Evolutionary conservation across 2,113 vertebrate genomes (phyloP), one percentile per base, ranked within the genome.

Genomic region (Barnardius zonarius): DNA sequence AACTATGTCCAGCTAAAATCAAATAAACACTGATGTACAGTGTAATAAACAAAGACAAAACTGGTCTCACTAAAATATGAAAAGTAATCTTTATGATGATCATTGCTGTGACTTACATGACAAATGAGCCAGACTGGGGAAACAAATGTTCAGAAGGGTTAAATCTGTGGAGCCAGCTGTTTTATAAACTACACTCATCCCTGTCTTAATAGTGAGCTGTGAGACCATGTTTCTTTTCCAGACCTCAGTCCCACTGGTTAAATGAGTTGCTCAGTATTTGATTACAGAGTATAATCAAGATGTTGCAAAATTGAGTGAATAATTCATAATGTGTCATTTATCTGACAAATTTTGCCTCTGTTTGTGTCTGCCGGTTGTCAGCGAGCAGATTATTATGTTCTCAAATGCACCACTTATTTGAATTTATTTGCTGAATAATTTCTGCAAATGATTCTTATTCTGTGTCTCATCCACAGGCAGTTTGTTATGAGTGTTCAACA

Each of bases 241-340:
- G 74, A 72, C n/a, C 63, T 86, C 64, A 75, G 35, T 76, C 75
- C 54, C 18, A 18, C 44, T 72, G 75, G 81, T 75, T 87, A 92
- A 88, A 93, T 78, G 64, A 87, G 28, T 90, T 95, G 39, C 82
- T 69, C 13, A 35, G n/a, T 70, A 90, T 93, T 95, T 94, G 96
- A 95, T 95, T 96, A 93, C 64, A 90, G 54, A 82, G 23, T 86
- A 70, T 86, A 97, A 96, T 92, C 90, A 93, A 93, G 14, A 12
- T 90, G 68, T 91, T 95, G 89, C 66, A 88, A 93, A 92, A 92
- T 68, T 69, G 70, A 93, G 86, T 95, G 93, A 96, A 96, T 97
- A 96, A 97, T 96, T 96, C 92, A 96, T 94, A 87, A 86, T 70
- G 64, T 91, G 86, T 92, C 92, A 96, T 96, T 96, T 95, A 91